Evolutionary conservation across 2,888 invertebrate genomes (phyloP).

Genomic region (Philereme transversata): DNA sequence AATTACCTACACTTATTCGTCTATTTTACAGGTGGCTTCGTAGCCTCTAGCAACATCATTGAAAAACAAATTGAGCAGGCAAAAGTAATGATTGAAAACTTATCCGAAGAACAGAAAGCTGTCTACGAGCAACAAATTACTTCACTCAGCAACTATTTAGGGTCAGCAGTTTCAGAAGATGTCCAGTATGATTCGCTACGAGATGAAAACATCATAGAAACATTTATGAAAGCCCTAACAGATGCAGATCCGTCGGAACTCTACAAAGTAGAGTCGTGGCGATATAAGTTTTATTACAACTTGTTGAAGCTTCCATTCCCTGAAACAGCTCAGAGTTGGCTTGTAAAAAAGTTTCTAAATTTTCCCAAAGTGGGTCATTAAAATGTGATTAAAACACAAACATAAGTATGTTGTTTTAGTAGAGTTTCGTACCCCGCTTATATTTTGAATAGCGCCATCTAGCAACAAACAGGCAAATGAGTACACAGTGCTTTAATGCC

Average conservation of each 20-base stretch:
- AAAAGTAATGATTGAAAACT: slow-evolving; percentile 85
- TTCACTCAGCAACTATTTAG: slow-evolving; percentile 84
- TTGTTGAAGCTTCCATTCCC: slow-evolving; percentile 86
- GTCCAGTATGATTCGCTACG: slow-evolving; percentile 73
- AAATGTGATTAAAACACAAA: too few relatives aligned
- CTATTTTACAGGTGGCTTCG: slow-evolving; percentile 86
- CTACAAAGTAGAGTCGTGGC: slow-evolving; percentile 88
- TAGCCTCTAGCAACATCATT: slow-evolving; percentile 87
- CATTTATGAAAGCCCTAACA: slow-evolving; percentile 86
- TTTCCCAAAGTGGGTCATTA: slow-evolving; percentile 76
- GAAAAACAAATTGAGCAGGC: slow-evolving; percentile 85
- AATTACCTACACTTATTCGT: too few relatives aligned
- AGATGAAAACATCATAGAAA: slow-evolving; percentile 83
- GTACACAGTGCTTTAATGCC: too few relatives aligned
- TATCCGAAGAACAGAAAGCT: slow-evolving; percentile 85
- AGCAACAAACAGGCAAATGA: too few relatives aligned
- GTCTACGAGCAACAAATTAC: slow-evolving; percentile 88
- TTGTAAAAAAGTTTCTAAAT: slow-evolving; percentile 86
- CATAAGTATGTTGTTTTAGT: too few relatives aligned
- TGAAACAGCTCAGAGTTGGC: slow-evolving; percentile 80
- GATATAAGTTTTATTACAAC: slow-evolving; percentile 86
- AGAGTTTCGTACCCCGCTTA: too few relatives aligned
- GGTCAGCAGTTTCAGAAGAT: slow-evolving; percentile 64
- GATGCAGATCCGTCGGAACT: slow-evolving; percentile 82
- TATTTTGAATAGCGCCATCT: too few relatives aligned